phyloP scores from a whole-genome alignment of 2,797 vertebrate species.

The Poeciliopsis presidionis region DNA sequence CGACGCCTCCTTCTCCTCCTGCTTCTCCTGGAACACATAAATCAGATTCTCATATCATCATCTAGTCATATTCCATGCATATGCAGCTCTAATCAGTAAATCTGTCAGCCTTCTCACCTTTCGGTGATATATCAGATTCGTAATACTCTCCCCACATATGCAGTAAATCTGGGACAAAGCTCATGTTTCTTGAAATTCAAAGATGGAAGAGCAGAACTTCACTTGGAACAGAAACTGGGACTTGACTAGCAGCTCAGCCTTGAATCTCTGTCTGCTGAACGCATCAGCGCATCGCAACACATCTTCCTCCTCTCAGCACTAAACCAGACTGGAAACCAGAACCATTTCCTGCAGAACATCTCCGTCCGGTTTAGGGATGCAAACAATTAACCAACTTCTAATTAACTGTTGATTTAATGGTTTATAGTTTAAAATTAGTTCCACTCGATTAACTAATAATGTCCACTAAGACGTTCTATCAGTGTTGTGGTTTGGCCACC shows the following conservation, averaged over 20 bases:
- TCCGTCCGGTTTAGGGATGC: slow-evolving; percentile 78
- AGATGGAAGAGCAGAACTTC: slow-evolving; percentile 54
- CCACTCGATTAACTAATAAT: no score
- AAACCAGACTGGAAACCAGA: slow-evolving; percentile 57
- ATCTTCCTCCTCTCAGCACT: slow-evolving; percentile 51
- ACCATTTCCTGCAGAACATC: slow-evolving; percentile 77
- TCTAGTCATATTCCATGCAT: slow-evolving; percentile 83
- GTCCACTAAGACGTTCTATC: no score
- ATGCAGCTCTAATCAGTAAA: slow-evolving; percentile 79
- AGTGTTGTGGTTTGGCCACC: no score
- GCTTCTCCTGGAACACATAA: slow-evolving; percentile 78
- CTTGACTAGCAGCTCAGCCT: slow-evolving; percentile 41
- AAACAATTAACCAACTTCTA: no score
- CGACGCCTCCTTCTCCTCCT: slow-evolving; percentile 70
- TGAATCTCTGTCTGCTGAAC: slow-evolving; percentile 35
- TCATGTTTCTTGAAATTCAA: slow-evolving; percentile 64
- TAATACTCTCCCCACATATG: slow-evolving; percentile 71
- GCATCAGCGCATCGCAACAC: slow-evolving; percentile 50
- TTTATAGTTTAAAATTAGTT: no score
- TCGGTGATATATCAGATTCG: slow-evolving; percentile 75
- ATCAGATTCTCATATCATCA: slow-evolving; percentile 82
- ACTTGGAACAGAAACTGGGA: slow-evolving; percentile 41
- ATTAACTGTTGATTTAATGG: neutral
- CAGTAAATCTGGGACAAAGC: slow-evolving; percentile 73
- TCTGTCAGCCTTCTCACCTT: slow-evolving; percentile 74